Evolutionary conservation across 1,140 invertebrate species (phyloP).

Genomic region (Calliopsis andreniformis): DNA sequence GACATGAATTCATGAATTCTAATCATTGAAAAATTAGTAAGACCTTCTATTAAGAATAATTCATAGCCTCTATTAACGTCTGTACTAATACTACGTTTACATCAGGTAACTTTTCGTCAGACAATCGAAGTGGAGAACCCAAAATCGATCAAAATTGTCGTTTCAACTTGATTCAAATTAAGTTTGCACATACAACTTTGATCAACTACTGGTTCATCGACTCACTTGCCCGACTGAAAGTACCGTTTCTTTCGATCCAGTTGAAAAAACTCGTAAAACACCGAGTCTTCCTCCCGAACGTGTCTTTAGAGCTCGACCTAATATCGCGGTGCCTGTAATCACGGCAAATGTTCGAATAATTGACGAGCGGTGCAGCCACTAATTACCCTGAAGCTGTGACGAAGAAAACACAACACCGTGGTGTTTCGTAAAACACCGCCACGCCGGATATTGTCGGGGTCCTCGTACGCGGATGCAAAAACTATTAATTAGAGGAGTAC

Average conservation of each 20-base stretch:
- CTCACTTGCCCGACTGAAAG: no score
- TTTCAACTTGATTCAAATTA: no score
- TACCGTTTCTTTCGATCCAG: neutral
- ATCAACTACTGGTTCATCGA: no score
- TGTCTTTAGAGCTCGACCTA: neutral
- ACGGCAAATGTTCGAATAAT: neutral
- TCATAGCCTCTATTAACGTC: neutral
- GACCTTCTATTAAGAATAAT: neutral
- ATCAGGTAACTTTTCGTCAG: no score
- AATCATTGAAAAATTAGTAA: neutral
- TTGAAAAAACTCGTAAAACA: constrained; percentile 12
- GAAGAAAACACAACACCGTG: neutral
- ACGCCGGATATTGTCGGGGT: neutral
- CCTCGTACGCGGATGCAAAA: neutral
- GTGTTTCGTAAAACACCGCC: neutral
- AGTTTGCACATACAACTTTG: no score
- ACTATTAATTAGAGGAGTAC: constrained; percentile 48
- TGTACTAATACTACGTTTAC: no score
- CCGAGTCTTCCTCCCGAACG: neutral
- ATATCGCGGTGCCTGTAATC: neutral
- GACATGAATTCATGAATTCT: neutral
- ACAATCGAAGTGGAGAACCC: no score
- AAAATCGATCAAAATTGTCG: no score
- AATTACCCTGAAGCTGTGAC: neutral
- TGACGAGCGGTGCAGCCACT: neutral